phyloP scores from a whole-genome alignment of 1,140 invertebrate species.

The Monomorium pharaonis region DNA sequence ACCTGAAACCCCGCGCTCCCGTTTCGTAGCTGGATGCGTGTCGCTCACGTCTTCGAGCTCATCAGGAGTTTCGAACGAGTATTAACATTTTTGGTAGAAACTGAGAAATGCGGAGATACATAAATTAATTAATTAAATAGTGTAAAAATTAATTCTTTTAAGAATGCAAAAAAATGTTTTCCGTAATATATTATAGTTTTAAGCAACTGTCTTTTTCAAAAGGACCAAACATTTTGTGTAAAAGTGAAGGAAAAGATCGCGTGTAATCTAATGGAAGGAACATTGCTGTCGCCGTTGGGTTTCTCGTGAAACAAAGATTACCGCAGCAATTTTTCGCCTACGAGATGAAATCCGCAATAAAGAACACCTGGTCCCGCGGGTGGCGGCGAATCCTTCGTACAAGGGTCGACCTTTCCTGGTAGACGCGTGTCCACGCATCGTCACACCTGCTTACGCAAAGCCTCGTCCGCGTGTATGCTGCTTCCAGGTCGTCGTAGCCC shows the following conservation, averaged over 20 bases:
- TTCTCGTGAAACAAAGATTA: conserved; percentile 62
- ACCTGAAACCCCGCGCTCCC: conserved; percentile 50
- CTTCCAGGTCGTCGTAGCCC: conserved; percentile 55
- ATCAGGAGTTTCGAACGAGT: not conserved
- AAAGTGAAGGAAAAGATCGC: conserved; percentile 10
- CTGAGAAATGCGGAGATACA: not conserved
- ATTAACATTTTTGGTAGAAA: not conserved
- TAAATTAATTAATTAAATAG: not conserved
- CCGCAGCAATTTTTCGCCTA: conserved; percentile 19
- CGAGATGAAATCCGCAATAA: conserved; percentile 76
- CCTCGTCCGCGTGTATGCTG: conserved; percentile 74
- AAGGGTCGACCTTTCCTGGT: conserved; percentile 79
- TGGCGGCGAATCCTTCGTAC: conserved; percentile 64
- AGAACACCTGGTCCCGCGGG: conserved; percentile 78
- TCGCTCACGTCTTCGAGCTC: conserved; percentile 14
- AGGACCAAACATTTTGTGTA: not conserved
- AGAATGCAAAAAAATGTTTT: not conserved
- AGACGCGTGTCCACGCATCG: conserved; percentile 85
- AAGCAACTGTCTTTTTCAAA: not conserved
- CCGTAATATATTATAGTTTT: not conserved
- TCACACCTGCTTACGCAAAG: conserved; percentile 84
- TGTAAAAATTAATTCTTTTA: not conserved
- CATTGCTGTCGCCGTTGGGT: not conserved
- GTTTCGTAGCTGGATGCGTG: conserved; percentile 36
- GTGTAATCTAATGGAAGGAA: not conserved